Evolutionary conservation across 2,797 vertebrate genomes (phyloP), one percentile per base, ranked within the genome.

Genomic region (Sylvilagus floridanus): DNA sequence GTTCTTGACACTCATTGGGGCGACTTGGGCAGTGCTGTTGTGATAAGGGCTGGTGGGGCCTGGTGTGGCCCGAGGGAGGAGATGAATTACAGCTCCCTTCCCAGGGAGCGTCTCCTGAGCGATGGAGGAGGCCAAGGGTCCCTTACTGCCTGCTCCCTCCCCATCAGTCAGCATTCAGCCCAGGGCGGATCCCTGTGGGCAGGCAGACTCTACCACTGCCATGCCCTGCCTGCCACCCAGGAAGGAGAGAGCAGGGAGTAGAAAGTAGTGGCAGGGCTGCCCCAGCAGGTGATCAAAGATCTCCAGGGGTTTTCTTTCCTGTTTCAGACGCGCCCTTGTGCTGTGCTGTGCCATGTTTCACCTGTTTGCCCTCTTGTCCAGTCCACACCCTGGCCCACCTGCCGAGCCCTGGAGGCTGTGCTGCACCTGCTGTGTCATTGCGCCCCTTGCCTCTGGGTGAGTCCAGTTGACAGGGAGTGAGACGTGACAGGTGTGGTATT

Each of bases 401-500:
- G 1, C 32, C 12, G 7, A 32, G 79, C 10, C 1, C 28, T 26
- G 1, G 14, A 47, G 12, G 42, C 1, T 35, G 11, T 32, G 5
- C 2, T 11, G 35, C 10, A 1, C 0, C 13, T 4, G 30, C 28
- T 6, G 2, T 16, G 13, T 65, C 10, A 17, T 4, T 1, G 47
- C 50, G 4, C 5, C 1, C 7, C 13, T 78, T 52, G 42, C 35
- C 7, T 42, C 65, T 26, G 7, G 21, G 16, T 0, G 69, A 4
- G n/a, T 12, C 10, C 35, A 13, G 5, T 0, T 1, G 7, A 21
- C 7, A 30, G 57, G 16, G 7, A 28, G 19, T 1, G 0, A 37
- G 14, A 11, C 14, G 5, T 10, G 52, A 81, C 0, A 24, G 11
- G 7, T 0, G 2, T 42, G 37, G 7, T 2, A 17, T 19, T 60